These are phyloP conservation scores for Laupala kohalensis DNA, from an alignment of 1,140 invertebrate species.

Conservation along the genomic window DNA sequence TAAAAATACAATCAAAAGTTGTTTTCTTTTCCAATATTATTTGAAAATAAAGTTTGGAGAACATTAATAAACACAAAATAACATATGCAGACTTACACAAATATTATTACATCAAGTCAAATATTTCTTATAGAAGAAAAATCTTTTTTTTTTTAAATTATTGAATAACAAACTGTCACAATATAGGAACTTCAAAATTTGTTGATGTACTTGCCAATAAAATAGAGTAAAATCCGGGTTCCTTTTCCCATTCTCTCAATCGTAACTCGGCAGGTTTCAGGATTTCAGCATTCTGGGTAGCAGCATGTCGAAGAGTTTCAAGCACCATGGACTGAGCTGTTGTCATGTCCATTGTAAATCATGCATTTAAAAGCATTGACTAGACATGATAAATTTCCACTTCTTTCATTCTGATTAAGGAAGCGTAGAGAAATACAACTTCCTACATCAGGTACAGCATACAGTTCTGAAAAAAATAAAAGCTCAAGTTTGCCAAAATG, in stretches of 20 bases:
- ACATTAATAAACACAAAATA: no score
- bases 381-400: neutral
- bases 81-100: no score
- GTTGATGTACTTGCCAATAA: constrained; percentile 69
- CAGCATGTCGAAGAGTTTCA: constrained; percentile 65
- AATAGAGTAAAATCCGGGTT: constrained; percentile 76
- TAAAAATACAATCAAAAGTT: no score
- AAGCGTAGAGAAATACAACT: neutral
- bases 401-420: neutral
- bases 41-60: no score
- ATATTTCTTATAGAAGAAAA: no score
- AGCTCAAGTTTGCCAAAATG: neutral
- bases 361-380: neutral
- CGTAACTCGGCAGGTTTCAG: constrained; percentile 78
- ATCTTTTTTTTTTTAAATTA: no score
- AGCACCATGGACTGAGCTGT: constrained; percentile 33
- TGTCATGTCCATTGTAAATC: constrained; percentile 14
- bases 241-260: constrained; percentile 72
- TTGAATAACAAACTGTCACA: no score
- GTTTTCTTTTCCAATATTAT: no score
- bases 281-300: constrained; percentile 69
- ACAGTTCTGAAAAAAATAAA: neutral
- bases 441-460: neutral
- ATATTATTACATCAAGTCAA: no score
- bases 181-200: no score